phyloP scores from a whole-genome alignment of 2,113 vertebrate species.

The Silurus glanis region DNA sequence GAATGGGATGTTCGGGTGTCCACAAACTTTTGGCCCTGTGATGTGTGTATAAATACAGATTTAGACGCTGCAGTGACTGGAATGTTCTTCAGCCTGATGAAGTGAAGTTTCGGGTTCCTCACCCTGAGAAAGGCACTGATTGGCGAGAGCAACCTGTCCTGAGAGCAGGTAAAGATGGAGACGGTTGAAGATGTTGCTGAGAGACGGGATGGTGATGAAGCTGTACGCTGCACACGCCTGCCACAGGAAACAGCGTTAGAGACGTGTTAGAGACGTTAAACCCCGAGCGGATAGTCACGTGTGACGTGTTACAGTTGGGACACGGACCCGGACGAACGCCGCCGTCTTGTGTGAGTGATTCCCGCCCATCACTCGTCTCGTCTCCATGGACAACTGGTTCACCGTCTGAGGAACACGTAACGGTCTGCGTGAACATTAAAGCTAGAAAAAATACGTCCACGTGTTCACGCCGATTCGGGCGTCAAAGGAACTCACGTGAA shows the following conservation, averaged over 20 bases:
- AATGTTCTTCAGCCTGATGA: background rate
- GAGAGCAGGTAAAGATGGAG: slow-evolving; percentile 93
- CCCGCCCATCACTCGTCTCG: slow-evolving; percentile 89
- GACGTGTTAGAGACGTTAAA: too few species aligned
- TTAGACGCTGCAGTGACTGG: too few species aligned
- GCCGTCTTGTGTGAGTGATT: slow-evolving; percentile 95
- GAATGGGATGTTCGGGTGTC: too few species aligned
- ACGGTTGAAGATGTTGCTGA: slow-evolving; percentile 86
- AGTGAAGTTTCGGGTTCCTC: slow-evolving; percentile 55
- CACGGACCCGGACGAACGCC: slow-evolving; percentile 90
- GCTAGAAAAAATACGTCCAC: background rate
- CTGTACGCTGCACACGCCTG: slow-evolving; percentile 97
- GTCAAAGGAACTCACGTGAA: slow-evolving; percentile 81
- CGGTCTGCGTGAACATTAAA: too few species aligned
- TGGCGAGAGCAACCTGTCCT: slow-evolving; percentile 92
- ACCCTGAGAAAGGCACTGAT: slow-evolving; percentile 99
- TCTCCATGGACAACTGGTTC: slow-evolving; percentile 95
- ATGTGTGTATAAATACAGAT: too few species aligned
- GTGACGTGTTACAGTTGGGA: too few species aligned
- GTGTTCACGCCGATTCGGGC: background rate
- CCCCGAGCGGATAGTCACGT: too few species aligned
- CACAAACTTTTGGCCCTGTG: too few species aligned
- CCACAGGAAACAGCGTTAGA: background rate
- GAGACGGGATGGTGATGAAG: slow-evolving; percentile 96
- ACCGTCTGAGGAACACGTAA: slow-evolving; percentile 76